These are phyloP conservation scores for Diadema setosum DNA, from an alignment of 35 echinoderm and acorn worm species.

Conservation along the genomic window DNA sequence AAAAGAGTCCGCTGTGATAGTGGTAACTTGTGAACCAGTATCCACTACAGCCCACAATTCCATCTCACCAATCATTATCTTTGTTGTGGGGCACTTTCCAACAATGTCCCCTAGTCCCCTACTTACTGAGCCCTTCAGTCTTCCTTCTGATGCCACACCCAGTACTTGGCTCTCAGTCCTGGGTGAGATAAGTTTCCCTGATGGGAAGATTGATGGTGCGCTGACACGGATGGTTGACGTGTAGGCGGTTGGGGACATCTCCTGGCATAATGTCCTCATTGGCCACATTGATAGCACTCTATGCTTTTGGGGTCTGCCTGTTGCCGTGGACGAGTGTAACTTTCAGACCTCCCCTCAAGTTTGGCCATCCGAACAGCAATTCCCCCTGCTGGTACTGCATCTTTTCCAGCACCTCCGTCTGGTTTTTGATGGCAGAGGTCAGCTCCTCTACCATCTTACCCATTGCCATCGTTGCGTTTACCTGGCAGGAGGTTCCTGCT, in stretches of 20 bases:
- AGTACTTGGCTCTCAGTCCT: slow-evolving; percentile 9
- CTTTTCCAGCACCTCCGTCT: neutral
- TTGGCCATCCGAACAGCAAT: neutral
- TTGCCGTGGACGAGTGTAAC: neutral
- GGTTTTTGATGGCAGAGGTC: slow-evolving; percentile 23
- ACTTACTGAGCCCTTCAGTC: neutral
- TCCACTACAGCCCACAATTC: neutral
- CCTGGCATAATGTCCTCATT: neutral
- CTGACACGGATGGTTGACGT: neutral
- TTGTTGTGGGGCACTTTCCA: neutral
- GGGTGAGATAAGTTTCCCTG: slow-evolving; percentile 14
- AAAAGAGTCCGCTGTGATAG: neutral
- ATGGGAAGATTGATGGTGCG: neutral
- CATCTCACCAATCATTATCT: neutral
- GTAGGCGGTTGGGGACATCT: neutral
- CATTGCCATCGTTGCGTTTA: neutral
- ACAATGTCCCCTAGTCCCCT: neutral
- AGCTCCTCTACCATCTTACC: slow-evolving; percentile 17
- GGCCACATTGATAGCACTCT: neutral
- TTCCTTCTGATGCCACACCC: neutral
- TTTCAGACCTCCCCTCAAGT: neutral
- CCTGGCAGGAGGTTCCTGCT: neutral
- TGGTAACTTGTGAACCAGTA: slow-evolving; percentile 14
- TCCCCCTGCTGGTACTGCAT: neutral
- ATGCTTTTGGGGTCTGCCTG: neutral